These are phyloP conservation scores for Archips xylosteana DNA, from an alignment of 2,888 invertebrate genomes.

Conservation along the genomic window DNA sequence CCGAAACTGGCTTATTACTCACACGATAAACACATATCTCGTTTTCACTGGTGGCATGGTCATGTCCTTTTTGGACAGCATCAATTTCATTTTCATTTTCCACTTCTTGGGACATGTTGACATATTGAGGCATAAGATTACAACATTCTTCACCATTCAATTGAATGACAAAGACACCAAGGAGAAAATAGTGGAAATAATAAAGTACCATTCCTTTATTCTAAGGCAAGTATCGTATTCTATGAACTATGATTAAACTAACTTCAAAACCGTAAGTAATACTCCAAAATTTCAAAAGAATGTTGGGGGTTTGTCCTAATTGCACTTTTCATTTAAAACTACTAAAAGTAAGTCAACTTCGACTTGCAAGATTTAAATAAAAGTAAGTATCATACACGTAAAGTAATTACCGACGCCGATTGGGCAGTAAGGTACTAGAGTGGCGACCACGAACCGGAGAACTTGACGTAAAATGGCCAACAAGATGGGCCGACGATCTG, in stretches of 20 bases:
- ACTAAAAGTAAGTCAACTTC: no score
- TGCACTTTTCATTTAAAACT: no score
- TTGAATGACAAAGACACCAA: constrained; percentile 48
- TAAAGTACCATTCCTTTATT: constrained; percentile 56
- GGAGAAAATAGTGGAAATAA: constrained; percentile 49
- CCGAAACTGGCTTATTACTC: constrained; percentile 51
- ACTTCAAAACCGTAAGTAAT: no score
- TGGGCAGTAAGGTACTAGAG: no score
- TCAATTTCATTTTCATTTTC: constrained; percentile 54
- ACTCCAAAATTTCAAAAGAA: not conserved
- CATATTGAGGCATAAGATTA: constrained; percentile 54
- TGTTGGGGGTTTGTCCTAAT: no score
- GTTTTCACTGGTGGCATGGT: constrained; percentile 43
- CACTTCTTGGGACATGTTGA: constrained; percentile 59
- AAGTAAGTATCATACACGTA: no score
- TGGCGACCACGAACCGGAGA: no score
- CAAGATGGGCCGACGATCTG: no score
- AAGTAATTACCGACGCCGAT: no score
- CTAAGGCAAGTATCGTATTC: constrained; percentile 48
- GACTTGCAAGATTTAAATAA: no score
- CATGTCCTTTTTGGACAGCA: constrained; percentile 50
- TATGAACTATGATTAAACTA: no score
- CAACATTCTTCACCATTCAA: constrained; percentile 43
- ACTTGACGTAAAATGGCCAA: no score
- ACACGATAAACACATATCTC: constrained; percentile 48